Conservation (phyloP, 2,113 vertebrate genomes). For the Istiophorus platypterus region DNA sequence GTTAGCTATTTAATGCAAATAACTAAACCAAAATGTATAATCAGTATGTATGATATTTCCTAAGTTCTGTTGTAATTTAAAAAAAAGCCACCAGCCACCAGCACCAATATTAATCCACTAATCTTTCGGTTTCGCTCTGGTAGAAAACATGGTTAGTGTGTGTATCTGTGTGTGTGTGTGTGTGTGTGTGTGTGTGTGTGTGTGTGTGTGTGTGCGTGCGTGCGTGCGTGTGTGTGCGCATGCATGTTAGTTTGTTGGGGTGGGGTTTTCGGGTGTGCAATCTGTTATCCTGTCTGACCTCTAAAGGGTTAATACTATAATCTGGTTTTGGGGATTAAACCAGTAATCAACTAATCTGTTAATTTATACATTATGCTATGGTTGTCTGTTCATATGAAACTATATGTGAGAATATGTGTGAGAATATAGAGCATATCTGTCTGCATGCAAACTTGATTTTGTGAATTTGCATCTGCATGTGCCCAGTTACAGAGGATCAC, state of each 20-base stretch:
- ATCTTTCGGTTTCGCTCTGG: conserved; percentile 22
- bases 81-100: conserved; percentile 7
- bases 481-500: not conserved
- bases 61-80: not conserved
- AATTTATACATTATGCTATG: conserved; percentile 30
- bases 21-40: not conserved
- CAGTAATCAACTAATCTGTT: conserved; percentile 47
- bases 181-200: not conserved
- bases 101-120: conserved; percentile 27
- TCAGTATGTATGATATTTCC: not conserved
- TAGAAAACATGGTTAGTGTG: not conserved
- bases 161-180: not conserved
- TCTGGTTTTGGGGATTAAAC: conserved; percentile 63
- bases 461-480: not conserved
- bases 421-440: not conserved
- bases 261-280: conserved; percentile 27
- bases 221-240: not conserved
- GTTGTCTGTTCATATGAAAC: not conserved
- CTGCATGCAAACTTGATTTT: not conserved
- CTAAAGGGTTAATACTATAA: conserved; percentile 61
- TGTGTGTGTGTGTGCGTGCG: not conserved
- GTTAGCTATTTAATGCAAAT: not conserved
- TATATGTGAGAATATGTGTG: not conserved
- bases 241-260: not conserved
- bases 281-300: conserved; percentile 58